A percentile compares a stretch with the other conserved stretches of the same genome.
Evolutionary conservation across 2,797 vertebrate species (phyloP).

Genomic region (Caiman crocodilus): DNA sequence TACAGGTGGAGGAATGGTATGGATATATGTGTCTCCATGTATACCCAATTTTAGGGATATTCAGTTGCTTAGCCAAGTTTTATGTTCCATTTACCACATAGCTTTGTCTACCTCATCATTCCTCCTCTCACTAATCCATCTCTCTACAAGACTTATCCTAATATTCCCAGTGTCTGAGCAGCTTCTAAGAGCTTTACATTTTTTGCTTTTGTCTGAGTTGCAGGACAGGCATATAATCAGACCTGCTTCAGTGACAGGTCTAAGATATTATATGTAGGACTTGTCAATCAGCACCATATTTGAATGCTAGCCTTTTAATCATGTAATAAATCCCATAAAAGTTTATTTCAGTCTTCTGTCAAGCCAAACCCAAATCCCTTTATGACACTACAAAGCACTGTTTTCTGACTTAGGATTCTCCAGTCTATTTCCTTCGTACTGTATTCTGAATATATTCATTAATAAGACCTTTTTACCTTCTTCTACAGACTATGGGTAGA

Average conservation of each 20-base stretch:
- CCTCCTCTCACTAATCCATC: background rate
- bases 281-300: background rate
- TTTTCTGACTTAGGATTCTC: background rate
- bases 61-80: background rate
- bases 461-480: background rate
- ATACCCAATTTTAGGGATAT: background rate
- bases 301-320: background rate
- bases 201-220: background rate
- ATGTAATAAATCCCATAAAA: background rate
- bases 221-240: background rate
- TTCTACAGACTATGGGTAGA: background rate
- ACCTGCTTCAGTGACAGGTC: background rate
- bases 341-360: background rate
- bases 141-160: background rate
- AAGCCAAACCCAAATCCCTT: background rate
- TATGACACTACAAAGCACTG: background rate
- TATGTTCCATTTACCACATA: background rate
- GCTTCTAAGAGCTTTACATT: background rate
- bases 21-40: too few species aligned
- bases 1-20: background rate
- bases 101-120: rapidly evolving
- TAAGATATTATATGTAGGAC: background rate
- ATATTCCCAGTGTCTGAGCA: background rate
- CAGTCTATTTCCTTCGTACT: background rate
- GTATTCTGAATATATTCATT: background rate